Evolutionary conservation across 2,797 vertebrate species (phyloP).

Genomic region (Tragelaphus oryx): DNA sequence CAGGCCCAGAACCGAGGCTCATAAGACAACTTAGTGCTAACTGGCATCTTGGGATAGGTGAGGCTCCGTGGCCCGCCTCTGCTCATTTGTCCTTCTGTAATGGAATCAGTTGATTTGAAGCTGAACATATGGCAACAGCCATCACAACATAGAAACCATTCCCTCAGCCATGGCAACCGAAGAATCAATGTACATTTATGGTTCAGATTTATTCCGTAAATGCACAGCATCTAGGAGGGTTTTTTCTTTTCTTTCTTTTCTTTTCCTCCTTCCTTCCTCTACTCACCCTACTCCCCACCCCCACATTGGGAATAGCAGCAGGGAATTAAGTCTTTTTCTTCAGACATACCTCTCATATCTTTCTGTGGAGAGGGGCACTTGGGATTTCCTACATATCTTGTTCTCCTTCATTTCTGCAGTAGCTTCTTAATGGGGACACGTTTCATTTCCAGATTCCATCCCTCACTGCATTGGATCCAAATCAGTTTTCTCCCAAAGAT

Average conservation of each 20-base stretch:
- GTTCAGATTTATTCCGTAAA: not conserved
- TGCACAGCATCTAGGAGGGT: not conserved
- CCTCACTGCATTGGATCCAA: not conserved
- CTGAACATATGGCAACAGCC: slow-evolving; percentile 41
- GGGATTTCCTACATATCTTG: not conserved
- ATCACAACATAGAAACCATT: slow-evolving; percentile 36
- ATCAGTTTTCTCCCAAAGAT: slow-evolving; percentile 12
- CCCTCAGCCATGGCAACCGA: slow-evolving; percentile 36
- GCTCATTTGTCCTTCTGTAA: not conserved
- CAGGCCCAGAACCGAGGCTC: not conserved
- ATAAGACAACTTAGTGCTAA: not conserved
- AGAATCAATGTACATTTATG: not conserved
- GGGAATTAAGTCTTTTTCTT: not conserved
- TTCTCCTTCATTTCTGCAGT: not conserved
- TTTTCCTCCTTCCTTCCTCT: not conserved
- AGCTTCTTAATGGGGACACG: not conserved
- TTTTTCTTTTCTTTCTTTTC: not conserved
- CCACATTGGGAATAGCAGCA: not conserved
- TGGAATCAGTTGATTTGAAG: slow-evolving; percentile 42
- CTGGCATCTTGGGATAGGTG: not conserved
- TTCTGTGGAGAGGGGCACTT: not conserved
- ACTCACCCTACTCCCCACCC: not conserved
- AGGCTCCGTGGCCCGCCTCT: not conserved
- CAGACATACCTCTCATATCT: not conserved
- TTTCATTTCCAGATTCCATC: not conserved